Evolutionary conservation across 2,797 vertebrate genomes (phyloP).

Genomic region (Chelidonichthys spinosus): DNA sequence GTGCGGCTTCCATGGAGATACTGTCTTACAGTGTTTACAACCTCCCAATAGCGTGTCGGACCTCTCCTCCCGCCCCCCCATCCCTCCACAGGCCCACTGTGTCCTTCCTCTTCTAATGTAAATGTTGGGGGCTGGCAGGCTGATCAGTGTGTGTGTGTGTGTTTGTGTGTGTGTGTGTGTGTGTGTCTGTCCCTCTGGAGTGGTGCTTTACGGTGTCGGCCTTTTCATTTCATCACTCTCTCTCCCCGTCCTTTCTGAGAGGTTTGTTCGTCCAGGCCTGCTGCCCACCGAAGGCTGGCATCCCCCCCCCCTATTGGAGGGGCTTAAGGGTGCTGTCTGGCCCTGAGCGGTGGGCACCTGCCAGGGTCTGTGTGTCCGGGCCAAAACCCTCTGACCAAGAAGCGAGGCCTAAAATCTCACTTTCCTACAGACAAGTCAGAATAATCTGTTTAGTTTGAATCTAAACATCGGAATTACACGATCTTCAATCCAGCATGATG

Average conservation of each 20-base stretch:
- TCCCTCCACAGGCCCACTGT: constrained; percentile 74
- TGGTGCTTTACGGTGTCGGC: constrained; percentile 64
- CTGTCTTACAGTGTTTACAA: constrained; percentile 85
- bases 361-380: constrained; percentile 60
- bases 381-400: constrained; percentile 65
- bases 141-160: constrained; percentile 48
- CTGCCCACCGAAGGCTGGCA: constrained; percentile 66
- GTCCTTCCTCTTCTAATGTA: constrained; percentile 84
- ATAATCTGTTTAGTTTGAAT: not conserved
- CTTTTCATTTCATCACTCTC: constrained; percentile 70
- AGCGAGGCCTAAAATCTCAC: not conserved
- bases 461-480: not conserved
- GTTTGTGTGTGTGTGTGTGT: constrained; percentile 32
- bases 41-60: constrained; percentile 71
- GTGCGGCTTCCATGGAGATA: constrained; percentile 84
- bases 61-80: constrained; percentile 70
- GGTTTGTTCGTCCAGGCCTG: constrained; percentile 68
- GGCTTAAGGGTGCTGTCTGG: constrained; percentile 68
- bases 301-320: constrained; percentile 65
- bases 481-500: too few relatives aligned
- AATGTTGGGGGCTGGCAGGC: constrained; percentile 78
- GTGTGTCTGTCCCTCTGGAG: constrained; percentile 53
- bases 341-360: constrained; percentile 70
- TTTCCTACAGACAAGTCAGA: constrained; percentile 9
- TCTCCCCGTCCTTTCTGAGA: constrained; percentile 60